A percentile compares a stretch with the other conserved stretches of the same genome.
Evolutionary conservation across 1,140 invertebrate genomes (phyloP).

Genomic region (Phymastichus coffea): DNA sequence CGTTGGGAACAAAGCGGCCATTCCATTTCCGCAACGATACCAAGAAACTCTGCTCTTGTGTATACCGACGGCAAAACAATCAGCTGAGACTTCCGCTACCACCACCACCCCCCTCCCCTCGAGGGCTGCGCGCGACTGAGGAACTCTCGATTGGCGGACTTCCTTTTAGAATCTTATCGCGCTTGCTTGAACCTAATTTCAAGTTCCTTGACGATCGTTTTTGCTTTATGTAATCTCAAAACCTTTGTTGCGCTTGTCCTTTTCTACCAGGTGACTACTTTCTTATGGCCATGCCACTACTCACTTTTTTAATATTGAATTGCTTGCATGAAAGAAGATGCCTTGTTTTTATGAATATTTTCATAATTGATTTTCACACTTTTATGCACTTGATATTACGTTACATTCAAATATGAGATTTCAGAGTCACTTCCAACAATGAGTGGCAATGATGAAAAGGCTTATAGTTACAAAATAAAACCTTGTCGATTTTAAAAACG

Average conservation of each 20-base stretch:
- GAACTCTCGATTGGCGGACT: slow-evolving; percentile 7
- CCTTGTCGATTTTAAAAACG: too few relatives aligned
- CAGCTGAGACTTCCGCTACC: slow-evolving; percentile 2
- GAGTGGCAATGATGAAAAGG: too few relatives aligned
- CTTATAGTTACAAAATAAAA: too few relatives aligned
- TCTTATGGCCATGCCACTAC: too few relatives aligned
- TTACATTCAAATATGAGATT: too few relatives aligned
- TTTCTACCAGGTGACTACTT: too few relatives aligned
- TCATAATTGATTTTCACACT: neutral
- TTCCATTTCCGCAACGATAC: slow-evolving; percentile 25
- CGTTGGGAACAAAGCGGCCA: slow-evolving; percentile 23
- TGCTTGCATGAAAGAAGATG: too few relatives aligned
- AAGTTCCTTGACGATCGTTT: slow-evolving; percentile 11
- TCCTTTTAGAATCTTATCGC: slow-evolving; percentile 23
- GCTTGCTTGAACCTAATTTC: slow-evolving; percentile 22
- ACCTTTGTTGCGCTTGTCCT: too few relatives aligned
- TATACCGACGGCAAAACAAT: slow-evolving; percentile 17
- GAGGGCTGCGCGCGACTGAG: slow-evolving; percentile 1
- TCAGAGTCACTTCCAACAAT: too few relatives aligned
- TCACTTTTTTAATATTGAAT: too few relatives aligned
- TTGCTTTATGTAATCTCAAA: slow-evolving; percentile 17
- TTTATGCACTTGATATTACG: neutral
- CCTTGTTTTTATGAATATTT: neutral
- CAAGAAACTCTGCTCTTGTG: neutral
- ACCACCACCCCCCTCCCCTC: neutral